These are phyloP conservation scores for Odontamblyopus lacepedii DNA, from an alignment of 2,797 vertebrate species.

Conservation along the genomic window DNA sequence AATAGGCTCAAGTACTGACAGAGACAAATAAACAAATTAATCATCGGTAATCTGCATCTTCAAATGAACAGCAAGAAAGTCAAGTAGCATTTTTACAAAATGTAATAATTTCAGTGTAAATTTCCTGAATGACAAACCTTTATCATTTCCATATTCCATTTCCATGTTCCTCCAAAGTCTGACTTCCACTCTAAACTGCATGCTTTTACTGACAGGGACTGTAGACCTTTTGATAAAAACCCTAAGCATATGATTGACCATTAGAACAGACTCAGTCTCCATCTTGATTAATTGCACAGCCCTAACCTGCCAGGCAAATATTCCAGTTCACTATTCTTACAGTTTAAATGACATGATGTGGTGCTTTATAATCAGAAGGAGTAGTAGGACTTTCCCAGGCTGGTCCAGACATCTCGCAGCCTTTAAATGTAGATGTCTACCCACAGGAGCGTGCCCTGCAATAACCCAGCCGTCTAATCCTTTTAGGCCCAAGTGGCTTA, in stretches of 20 bases:
- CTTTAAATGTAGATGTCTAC: conserved; percentile 32
- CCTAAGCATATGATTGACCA: background rate
- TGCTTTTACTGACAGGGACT: too few relatives aligned
- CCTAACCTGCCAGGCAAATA: background rate
- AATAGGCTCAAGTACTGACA: background rate
- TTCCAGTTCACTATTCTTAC: background rate
- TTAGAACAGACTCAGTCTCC: background rate
- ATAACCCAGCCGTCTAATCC: conserved; percentile 75
- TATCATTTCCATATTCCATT: too few relatives aligned
- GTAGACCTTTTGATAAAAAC: background rate
- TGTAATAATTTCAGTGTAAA: too few relatives aligned
- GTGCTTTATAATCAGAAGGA: background rate
- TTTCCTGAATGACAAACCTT: background rate
- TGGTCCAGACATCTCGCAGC: conserved; percentile 7
- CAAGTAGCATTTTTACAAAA: background rate
- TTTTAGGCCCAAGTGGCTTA: conserved; percentile 77
- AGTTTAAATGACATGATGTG: background rate
- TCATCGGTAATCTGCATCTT: too few relatives aligned
- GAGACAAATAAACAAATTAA: background rate
- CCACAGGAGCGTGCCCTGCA: conserved; percentile 52
- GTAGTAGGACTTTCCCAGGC: conserved; percentile 23
- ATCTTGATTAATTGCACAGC: background rate
- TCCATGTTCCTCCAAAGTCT: background rate
- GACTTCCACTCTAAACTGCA: too few relatives aligned
- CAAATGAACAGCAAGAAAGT: background rate